Evolutionary conservation across 1,140 invertebrate species (phyloP), one percentile per base, ranked within the genome.

Genomic region (Ips typographus): DNA sequence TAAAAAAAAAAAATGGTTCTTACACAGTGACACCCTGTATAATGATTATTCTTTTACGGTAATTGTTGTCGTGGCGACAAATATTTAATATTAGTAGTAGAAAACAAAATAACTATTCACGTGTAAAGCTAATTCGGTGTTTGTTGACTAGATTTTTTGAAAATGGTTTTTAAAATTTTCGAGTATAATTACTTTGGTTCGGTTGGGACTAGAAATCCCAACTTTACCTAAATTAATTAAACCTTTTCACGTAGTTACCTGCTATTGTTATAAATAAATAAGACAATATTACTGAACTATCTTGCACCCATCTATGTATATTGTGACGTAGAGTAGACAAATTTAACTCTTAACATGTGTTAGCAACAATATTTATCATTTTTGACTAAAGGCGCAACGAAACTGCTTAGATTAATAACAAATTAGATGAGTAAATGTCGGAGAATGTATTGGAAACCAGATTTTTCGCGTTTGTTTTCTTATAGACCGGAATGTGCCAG

Each of bases 61-160:
- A 22, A 22, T 22, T 22, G 22, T 22, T 66, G 71, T 72, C 70
- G 55, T 67, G 22, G 22, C 22, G 22, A 22, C 22, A 22, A 22
- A 22, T 22, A 22, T 22, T 22, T 22, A 22, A 22, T 22, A 22
- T 22, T 22, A 22, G 22, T 22, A 22, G 22, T 22, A 22, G 22
- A 22, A 22, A 22, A 22, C 22, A 22, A 22, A 22, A 22, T 22
- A 22, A 22, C 22, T 22, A 22, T 47, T 65, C 62, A 68, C 51
- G 68, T 73, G 72, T 72, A 63, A 60, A 69, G 62, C 53, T 65
- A 44, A 68, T 40, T 67, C 47, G 65, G 42, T 61, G 57, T 67
- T 47, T 60, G 53, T 70, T 63, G 47, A 61, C 22, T 22, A 22
- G 22, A 22, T 22, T 22, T 22, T 22, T 22, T 22, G 22, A 22